phyloP scores from a whole-genome alignment of 2,113 vertebrate species.

The Zingel zingel region DNA sequence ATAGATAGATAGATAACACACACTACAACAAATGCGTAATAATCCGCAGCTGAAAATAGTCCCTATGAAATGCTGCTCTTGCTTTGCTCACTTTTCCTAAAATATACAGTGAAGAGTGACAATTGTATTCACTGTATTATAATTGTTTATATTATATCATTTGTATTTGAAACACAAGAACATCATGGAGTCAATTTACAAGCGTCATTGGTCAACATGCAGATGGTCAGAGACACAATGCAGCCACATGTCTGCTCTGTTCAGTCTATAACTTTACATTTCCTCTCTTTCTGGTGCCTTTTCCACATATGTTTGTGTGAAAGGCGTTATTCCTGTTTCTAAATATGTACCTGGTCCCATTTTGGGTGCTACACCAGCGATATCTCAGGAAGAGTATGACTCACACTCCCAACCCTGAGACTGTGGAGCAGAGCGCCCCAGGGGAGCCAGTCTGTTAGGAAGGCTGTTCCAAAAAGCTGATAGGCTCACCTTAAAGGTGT shows the following conservation, averaged over 20 bases:
- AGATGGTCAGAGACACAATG: not conserved
- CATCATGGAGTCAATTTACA: too few relatives aligned
- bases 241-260: not conserved
- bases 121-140: not conserved
- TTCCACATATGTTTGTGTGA: conserved; percentile 12
- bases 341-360: conserved; percentile 27
- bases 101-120: not conserved
- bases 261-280: not conserved
- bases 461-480: conserved; percentile 69
- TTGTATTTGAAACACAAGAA: too few relatives aligned
- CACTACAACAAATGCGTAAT: not conserved
- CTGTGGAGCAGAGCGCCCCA: conserved; percentile 46
- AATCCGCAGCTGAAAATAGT: not conserved
- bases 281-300: not conserved
- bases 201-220: not conserved
- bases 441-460: conserved; percentile 74
- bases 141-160: too few relatives aligned
- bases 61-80: not conserved
- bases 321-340: conserved; percentile 14
- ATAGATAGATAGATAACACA: too few relatives aligned
- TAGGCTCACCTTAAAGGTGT: conserved; percentile 74
- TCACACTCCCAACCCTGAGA: conserved; percentile 55
- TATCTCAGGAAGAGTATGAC: conserved; percentile 63
- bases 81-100: not conserved
- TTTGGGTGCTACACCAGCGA: conserved; percentile 44